These are phyloP conservation scores for Apis laboriosa DNA, from an alignment of 1,140 invertebrate species.

Conservation along the genomic window DNA sequence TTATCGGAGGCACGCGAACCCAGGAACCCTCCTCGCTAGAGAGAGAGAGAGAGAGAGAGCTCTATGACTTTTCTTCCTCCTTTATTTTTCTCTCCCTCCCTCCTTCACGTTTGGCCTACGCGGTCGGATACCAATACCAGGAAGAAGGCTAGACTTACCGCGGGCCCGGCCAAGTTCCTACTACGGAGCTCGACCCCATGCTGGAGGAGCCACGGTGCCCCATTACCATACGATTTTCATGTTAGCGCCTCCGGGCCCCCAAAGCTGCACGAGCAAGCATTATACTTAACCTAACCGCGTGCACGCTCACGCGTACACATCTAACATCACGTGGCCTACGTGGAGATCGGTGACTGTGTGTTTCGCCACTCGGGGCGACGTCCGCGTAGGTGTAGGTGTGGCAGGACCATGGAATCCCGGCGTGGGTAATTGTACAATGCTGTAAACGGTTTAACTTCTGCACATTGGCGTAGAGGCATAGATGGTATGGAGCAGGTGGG, in stretches of 20 bases:
- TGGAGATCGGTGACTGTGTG: neutral
- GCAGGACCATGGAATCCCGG: constrained; percentile 56
- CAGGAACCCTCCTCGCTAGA: constrained; percentile 62
- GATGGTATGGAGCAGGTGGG: neutral
- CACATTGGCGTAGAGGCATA: constrained; percentile 42
- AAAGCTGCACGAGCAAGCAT: constrained; percentile 76
- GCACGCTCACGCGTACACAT: constrained; percentile 17
- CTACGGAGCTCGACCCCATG: constrained; percentile 62
- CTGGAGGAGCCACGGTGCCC: constrained; percentile 67
- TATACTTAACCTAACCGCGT: constrained; percentile 68
- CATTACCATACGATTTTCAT: constrained; percentile 79
- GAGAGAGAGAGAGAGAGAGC: too few species aligned
- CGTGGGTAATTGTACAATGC: constrained; percentile 63
- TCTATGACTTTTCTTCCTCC: constrained; percentile 51
- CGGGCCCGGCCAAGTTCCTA: constrained; percentile 57
- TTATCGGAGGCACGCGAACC: constrained; percentile 79
- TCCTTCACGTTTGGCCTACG: neutral
- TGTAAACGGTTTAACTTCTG: constrained; percentile 60
- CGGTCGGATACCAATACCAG: constrained; percentile 66
- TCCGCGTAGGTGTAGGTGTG: constrained; percentile 60
- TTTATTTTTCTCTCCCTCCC: neutral
- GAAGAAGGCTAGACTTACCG: constrained; percentile 72
- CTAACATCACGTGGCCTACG: neutral
- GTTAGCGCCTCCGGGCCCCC: constrained; percentile 76
- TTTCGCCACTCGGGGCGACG: constrained; percentile 27